Conservation (phyloP, 2,113 vertebrate genomes). For the Tachysurus fulvidraco region DNA sequence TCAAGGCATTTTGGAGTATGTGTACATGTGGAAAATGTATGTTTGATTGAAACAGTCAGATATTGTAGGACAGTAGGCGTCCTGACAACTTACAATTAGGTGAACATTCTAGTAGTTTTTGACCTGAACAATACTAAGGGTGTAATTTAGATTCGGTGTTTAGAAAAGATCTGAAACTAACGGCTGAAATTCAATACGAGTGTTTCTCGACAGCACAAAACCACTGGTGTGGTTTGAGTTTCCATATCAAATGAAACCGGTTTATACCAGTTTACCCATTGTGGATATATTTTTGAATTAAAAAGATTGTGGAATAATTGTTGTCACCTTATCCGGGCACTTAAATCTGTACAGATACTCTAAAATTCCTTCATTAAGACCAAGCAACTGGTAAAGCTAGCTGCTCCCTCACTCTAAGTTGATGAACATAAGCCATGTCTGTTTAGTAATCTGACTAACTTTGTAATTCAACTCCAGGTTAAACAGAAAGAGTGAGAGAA, state of each 20-base stretch:
- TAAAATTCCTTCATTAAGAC: conserved; percentile 28
- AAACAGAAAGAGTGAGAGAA: background rate
- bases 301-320: background rate
- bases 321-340: background rate
- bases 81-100: background rate
- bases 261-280: background rate
- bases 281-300: background rate
- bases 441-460: background rate
- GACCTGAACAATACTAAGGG: background rate
- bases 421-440: background rate
- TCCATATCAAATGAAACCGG: conserved; percentile 12
- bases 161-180: background rate
- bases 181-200: conserved; percentile 12
- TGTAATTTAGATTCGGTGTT: background rate
- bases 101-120: background rate
- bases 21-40: background rate
- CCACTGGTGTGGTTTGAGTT: conserved; percentile 2
- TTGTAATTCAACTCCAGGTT: background rate
- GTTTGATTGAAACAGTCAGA: background rate
- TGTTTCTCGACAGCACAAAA: background rate
- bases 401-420: background rate
- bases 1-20: background rate
- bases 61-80: background rate
- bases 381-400: background rate
- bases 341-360: background rate